phyloP scores from a whole-genome alignment of 2,888 invertebrate genomes.

The Tachystola acroxantha region DNA sequence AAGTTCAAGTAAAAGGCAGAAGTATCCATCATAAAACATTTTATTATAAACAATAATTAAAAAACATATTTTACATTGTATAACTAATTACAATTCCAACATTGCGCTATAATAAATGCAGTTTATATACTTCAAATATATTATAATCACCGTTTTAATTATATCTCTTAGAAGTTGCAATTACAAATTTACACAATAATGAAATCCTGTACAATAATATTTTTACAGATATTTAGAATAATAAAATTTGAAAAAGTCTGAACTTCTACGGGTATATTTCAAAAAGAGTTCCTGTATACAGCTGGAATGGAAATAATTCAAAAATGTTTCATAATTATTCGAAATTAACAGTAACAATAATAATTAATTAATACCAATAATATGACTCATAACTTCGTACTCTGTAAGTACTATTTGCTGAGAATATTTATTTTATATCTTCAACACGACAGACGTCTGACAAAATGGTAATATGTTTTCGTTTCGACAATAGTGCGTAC shows the following conservation, averaged over 20 bases:
- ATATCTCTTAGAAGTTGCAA: constrained; percentile 22
- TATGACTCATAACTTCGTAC: constrained; percentile 6
- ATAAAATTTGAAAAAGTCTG: constrained; percentile 1
- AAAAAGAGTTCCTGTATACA: constrained; percentile 12
- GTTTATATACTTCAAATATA: constrained; percentile 37
- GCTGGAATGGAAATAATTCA: constrained; percentile 29
- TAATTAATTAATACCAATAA: constrained; percentile 7
- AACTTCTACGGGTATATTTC: neutral
- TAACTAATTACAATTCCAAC: constrained; percentile 62
- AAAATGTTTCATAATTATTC: constrained; percentile 14
- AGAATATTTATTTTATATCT: constrained; percentile 1
- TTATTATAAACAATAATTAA: constrained; percentile 76
- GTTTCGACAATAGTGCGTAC: too few relatives aligned
- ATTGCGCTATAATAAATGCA: constrained; percentile 68
- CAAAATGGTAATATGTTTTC: too few relatives aligned
- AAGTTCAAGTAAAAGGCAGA: constrained; percentile 15
- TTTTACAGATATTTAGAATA: neutral
- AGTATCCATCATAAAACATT: constrained; percentile 58
- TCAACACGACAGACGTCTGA: too few relatives aligned
- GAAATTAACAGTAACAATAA: constrained; percentile 16
- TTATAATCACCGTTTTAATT: constrained; percentile 13
- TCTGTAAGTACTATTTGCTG: constrained; percentile 9
- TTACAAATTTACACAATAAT: constrained; percentile 10
- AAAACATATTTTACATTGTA: constrained; percentile 61
- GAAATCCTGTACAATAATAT: constrained; percentile 24